Base-by-base conservation (phyloP, 2,888 invertebrate species). In the Agriotes lineatus region DNA sequence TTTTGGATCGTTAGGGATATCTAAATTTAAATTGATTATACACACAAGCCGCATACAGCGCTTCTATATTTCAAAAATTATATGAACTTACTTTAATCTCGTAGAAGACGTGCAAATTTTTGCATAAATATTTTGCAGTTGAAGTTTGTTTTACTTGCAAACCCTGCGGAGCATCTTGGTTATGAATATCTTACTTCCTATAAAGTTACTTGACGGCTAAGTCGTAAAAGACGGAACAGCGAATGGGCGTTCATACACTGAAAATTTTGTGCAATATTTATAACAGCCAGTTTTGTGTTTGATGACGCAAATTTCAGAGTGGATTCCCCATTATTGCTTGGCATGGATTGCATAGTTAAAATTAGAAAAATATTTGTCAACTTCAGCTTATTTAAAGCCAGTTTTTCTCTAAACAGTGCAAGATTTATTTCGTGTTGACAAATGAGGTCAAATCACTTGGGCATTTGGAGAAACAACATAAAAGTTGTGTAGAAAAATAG, bases 21-120 rank as follows among this genome's bases (percentile, higher is more conserved):
- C 64, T 58, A 65, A 65, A 65, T 65, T 58, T 65, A 65, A 57
- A 57, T 65, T 65, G 56, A 58, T 57, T 65, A 56, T 58, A 58
- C 44, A 65, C 64, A 65, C 33, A 58, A 44, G 37, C 35, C 39
- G 52, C 33, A 33, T 52, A 9, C 33, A 48, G 10, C 33, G 5
- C 16, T 14, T 14, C 10, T 16, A 52, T 52, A 52, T 19, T 33
- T 52, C 52, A 52, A 16, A 52, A 52, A 52, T 33, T 33, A 52
- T 33, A 52, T 19, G 16, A 52, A 33, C 30, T 52, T 52, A n/a
- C 52, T 52, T 52, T 52, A 52, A 52, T 52, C 52, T 52, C 30
- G 52, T 4, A 18, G 16, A 33, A 14, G 33, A 33, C 33, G 33
- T 52, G 52, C 52, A 52, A 52, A 52, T 52, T 52, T 52, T 33